A percentile compares a stretch with the other conserved stretches of the same genome.
phyloP scores from a whole-genome alignment of 2,797 vertebrate species.

The Propithecus perrieri region DNA sequence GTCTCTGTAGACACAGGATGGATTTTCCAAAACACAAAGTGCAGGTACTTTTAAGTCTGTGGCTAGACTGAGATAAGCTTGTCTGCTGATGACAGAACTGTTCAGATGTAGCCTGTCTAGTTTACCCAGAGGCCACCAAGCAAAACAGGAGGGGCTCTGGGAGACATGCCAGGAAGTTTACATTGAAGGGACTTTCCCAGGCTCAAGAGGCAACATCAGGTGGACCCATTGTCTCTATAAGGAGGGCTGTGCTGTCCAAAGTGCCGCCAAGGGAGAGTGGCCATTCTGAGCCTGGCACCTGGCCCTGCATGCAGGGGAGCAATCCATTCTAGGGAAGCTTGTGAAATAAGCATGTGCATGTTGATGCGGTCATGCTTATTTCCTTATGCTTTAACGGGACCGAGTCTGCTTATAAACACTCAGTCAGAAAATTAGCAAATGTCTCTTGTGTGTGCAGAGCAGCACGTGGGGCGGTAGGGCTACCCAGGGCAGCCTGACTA shows the following conservation, averaged over 20 bases:
- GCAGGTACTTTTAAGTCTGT: constrained; percentile 69
- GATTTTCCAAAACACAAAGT: constrained; percentile 74
- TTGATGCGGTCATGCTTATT: not conserved
- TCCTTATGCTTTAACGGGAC: not conserved
- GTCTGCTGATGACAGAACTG: constrained; percentile 42
- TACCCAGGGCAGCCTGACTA: not conserved
- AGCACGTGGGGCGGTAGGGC: rapidly evolving
- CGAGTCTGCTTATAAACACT: not conserved
- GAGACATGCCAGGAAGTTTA: constrained; percentile 25
- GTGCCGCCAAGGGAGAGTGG: not conserved
- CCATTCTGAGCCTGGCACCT: not conserved
- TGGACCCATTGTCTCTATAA: not conserved
- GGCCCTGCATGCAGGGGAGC: not conserved
- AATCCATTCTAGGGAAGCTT: not conserved
- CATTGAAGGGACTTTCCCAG: constrained; percentile 9
- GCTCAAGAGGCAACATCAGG: not conserved
- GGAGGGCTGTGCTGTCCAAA: not conserved
- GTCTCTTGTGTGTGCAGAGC: not conserved
- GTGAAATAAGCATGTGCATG: not conserved
- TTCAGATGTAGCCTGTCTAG: constrained; percentile 52
- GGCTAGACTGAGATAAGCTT: constrained; percentile 77
- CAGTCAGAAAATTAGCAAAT: not conserved
- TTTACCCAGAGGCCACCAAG: constrained; percentile 57
- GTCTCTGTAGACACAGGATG: constrained; percentile 63
- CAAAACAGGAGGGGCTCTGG: constrained; percentile 1